Evolutionary conservation across 1,140 invertebrate species (phyloP).

Genomic region (Sinella curviseta): DNA sequence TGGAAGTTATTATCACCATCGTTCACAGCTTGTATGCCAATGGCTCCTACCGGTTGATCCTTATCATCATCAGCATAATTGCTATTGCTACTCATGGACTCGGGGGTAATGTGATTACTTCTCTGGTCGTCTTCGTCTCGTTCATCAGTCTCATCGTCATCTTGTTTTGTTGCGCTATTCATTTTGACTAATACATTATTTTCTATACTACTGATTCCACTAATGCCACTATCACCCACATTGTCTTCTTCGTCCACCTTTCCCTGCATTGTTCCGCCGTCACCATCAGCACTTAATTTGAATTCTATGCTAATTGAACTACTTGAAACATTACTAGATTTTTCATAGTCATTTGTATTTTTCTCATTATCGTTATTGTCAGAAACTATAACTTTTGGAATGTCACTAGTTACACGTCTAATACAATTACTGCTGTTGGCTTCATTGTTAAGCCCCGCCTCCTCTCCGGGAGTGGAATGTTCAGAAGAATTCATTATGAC

Average conservation of each 20-base stretch:
- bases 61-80: too few species aligned
- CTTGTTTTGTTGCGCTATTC: too few species aligned
- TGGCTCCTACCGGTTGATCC: too few species aligned
- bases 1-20: too few species aligned
- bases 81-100: too few species aligned
- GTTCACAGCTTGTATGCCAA: too few species aligned
- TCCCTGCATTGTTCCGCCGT: background rate
- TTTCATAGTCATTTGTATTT: background rate
- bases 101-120: too few species aligned
- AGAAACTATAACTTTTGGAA: background rate
- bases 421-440: background rate
- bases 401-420: too few species aligned
- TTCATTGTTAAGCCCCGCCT: background rate
- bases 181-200: background rate
- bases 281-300: background rate
- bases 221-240: background rate
- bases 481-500: too few species aligned
- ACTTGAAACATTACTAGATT: too few species aligned
- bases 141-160: too few species aligned
- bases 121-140: too few species aligned
- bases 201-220: background rate
- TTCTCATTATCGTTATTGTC: background rate
- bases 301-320: constrained; percentile 4
- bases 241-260: constrained; percentile 20
- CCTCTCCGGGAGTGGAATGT: background rate